These are phyloP conservation scores for Seriola aureovittata DNA, from an alignment of 2,113 vertebrate genomes.

Conservation along the genomic window DNA sequence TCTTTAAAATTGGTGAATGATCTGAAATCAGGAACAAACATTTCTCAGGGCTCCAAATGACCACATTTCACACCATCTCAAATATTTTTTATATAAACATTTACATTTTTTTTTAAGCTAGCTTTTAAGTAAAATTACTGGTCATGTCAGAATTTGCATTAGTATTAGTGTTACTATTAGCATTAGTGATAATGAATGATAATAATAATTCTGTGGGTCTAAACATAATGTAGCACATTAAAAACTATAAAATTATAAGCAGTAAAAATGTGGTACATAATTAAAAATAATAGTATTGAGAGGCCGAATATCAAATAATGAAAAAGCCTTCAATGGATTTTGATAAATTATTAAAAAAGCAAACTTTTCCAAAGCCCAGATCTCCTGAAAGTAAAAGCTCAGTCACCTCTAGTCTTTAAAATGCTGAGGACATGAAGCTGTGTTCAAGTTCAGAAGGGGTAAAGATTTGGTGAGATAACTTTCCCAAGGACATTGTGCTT, in stretches of 20 bases:
- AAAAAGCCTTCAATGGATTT: conserved; percentile 26
- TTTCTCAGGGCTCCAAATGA: neutral
- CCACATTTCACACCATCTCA: neutral
- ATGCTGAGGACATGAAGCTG: conserved; percentile 24
- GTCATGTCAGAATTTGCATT: neutral
- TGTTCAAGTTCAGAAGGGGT: conserved; percentile 3
- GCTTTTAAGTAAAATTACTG: neutral
- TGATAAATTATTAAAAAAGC: conserved; percentile 37
- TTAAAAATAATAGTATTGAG: conserved; percentile 5
- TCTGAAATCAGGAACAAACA: neutral
- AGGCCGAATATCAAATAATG: conserved; percentile 36
- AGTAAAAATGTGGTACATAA: neutral
- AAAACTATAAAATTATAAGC: neutral
- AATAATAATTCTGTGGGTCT: neutral
- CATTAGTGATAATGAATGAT: neutral
- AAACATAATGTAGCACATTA: neutral
- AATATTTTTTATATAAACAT: neutral
- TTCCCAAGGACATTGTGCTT: conserved; percentile 23
- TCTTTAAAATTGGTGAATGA: neutral
- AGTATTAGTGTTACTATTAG: neutral
- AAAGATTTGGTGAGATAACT: conserved; percentile 5
- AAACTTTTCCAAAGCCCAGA: neutral
- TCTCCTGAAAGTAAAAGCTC: conserved; percentile 33
- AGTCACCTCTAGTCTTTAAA: conserved; percentile 40
- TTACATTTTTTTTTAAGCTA: neutral